Conservation (phyloP, 2,113 vertebrate species). For the Agelaius phoeniceus region DNA sequence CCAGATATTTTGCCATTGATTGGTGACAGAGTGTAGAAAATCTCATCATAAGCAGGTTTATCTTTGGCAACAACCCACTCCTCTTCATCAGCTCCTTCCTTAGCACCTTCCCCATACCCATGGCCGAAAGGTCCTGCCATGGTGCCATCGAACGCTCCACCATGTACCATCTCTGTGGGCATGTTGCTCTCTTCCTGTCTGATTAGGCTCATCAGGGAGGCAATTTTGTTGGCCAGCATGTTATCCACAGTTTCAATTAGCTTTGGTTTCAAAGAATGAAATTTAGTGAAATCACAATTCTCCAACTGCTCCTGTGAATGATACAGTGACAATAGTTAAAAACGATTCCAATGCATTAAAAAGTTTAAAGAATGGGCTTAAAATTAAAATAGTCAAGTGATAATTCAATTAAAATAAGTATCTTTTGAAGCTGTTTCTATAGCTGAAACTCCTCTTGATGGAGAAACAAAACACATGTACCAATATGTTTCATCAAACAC, state of each 20-base stretch:
- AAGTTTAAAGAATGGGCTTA: not conserved
- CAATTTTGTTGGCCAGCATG: slow-evolving; percentile 92
- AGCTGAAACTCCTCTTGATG: not conserved
- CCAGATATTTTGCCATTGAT: slow-evolving; percentile 94
- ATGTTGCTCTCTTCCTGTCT: slow-evolving; percentile 88
- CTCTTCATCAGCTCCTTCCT: slow-evolving; percentile 89
- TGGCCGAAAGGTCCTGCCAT: slow-evolving; percentile 91
- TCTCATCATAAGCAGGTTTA: slow-evolving; percentile 95
- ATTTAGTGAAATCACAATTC: slow-evolving; percentile 94
- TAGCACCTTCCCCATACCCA: slow-evolving; percentile 92
- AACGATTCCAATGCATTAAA: not conserved
- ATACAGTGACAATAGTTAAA: not conserved
- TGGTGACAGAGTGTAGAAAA: slow-evolving; percentile 94
- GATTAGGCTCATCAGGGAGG: slow-evolving; percentile 88
- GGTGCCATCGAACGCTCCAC: slow-evolving; percentile 94
- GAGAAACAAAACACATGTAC: not conserved
- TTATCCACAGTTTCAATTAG: slow-evolving; percentile 94
- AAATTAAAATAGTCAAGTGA: not conserved
- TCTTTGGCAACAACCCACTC: slow-evolving; percentile 96
- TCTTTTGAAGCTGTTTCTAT: not conserved
- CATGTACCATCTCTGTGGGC: slow-evolving; percentile 85
- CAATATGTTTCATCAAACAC: not conserved
- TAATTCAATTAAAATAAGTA: not conserved
- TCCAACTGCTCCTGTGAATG: slow-evolving; percentile 86
- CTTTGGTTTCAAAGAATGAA: slow-evolving; percentile 93